A percentile compares a stretch with the other conserved stretches of the same genome.
Evolutionary conservation across 2,888 invertebrate species (phyloP).

Genomic region (Sipha maydis): DNA sequence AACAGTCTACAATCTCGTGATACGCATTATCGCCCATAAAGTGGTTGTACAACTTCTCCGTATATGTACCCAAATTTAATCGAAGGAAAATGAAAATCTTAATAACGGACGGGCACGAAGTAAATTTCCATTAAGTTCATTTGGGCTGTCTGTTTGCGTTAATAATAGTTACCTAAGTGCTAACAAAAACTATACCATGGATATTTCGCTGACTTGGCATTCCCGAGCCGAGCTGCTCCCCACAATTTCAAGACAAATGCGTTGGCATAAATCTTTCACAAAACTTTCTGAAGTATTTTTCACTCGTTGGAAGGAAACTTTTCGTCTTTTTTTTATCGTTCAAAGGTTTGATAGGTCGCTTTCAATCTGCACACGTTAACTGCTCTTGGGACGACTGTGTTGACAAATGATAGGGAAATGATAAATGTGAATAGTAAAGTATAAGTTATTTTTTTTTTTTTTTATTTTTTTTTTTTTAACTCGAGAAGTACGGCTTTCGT

Average conservation of each 20-base stretch:
- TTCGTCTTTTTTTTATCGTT: constrained; percentile 49
- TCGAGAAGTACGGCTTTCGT: not conserved
- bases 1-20: not conserved
- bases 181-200: not conserved
- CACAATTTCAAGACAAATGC: constrained; percentile 31
- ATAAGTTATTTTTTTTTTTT: constrained; percentile 11
- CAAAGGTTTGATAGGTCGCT: constrained; percentile 55
- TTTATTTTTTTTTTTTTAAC: not conserved
- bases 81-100: not conserved
- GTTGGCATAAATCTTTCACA: constrained; percentile 45
- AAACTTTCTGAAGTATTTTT: constrained; percentile 48
- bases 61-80: too few species aligned
- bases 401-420: constrained; percentile 57
- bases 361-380: constrained; percentile 57
- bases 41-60: not conserved
- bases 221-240: not conserved
- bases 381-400: constrained; percentile 52
- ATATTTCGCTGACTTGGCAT: not conserved
- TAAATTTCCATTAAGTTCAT: constrained; percentile 24
- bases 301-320: constrained; percentile 33
- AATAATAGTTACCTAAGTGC: not conserved
- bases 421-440: constrained; percentile 52
- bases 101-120: not conserved
- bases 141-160: constrained; percentile 1
- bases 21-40: not conserved